Evolutionary conservation across 37 sponge, comb jelly and placozoan genomes (phyloP).

Genomic region (Chondrilla cf. caribensis): DNA sequence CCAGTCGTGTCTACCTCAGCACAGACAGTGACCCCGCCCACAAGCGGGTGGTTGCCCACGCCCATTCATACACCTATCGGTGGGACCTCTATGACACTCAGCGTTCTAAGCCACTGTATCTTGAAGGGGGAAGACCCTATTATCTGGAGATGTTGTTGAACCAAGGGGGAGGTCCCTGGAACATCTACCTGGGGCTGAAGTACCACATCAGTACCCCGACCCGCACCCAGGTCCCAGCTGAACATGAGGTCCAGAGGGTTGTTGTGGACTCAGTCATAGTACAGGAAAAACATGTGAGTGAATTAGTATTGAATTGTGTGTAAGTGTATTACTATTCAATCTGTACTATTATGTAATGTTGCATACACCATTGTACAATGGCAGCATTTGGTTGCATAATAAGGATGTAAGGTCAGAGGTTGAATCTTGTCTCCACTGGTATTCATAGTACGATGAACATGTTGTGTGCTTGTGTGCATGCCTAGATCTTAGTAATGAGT

Average conservation of each 20-base stretch:
- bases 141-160: constrained; percentile 43
- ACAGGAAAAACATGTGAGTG: constrained; percentile 63
- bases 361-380: no score
- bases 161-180: constrained; percentile 33
- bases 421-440: no score
- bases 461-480: no score
- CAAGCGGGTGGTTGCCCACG: constrained; percentile 31
- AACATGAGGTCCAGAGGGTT: constrained; percentile 57
- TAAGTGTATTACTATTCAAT: no score
- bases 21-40: constrained; percentile 31
- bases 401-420: no score
- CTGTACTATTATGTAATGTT: no score
- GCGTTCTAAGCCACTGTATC: constrained; percentile 34
- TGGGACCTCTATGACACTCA: constrained; percentile 50
- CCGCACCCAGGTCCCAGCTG: constrained; percentile 19
- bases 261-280: constrained; percentile 32
- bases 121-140: constrained; percentile 55
- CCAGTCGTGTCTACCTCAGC: constrained; percentile 53
- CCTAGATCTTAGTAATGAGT: no score
- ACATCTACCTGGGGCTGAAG: constrained; percentile 51
- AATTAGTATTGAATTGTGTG: no score
- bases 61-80: neutral
- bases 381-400: no score
- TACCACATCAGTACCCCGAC: constrained; percentile 38
- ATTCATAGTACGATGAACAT: no score